Conservation (phyloP, 2,113 vertebrate species). For the Cephalopterus ornatus region DNA sequence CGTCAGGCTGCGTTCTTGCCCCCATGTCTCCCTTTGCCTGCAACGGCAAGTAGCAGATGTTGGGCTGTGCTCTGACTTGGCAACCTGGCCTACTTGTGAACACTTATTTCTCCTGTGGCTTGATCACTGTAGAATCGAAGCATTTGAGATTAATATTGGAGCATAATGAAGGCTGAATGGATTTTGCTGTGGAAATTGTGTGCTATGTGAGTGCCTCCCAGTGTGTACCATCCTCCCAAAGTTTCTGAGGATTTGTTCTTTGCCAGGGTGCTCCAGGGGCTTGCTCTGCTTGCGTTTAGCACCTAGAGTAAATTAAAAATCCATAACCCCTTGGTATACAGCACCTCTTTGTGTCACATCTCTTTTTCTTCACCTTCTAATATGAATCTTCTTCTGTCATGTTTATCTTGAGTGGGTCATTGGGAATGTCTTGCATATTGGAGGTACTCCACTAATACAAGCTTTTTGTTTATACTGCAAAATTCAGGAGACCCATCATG, state of each 20-base stretch:
- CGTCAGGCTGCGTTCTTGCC: accelerated
- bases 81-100: not conserved
- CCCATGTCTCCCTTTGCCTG: not conserved
- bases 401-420: not conserved
- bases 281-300: not conserved
- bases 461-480: not conserved
- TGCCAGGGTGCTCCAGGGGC: accelerated
- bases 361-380: not conserved
- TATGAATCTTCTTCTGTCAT: not conserved
- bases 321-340: not conserved
- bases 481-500: not conserved
- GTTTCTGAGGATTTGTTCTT: not conserved
- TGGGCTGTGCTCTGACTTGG: not conserved
- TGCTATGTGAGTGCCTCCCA: not conserved
- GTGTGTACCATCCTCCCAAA: not conserved
- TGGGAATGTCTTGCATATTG: not conserved
- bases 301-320: not conserved
- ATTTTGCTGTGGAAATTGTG: not conserved
- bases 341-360: not conserved
- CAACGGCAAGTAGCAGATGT: not conserved
- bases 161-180: not conserved
- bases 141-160: not conserved
- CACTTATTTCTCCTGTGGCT: not conserved
- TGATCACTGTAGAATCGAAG: not conserved
- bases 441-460: not conserved